Evolutionary conservation across 2,888 invertebrate genomes (phyloP), one percentile per base, ranked within the genome.

Genomic region (Monoplex corrugatus): DNA sequence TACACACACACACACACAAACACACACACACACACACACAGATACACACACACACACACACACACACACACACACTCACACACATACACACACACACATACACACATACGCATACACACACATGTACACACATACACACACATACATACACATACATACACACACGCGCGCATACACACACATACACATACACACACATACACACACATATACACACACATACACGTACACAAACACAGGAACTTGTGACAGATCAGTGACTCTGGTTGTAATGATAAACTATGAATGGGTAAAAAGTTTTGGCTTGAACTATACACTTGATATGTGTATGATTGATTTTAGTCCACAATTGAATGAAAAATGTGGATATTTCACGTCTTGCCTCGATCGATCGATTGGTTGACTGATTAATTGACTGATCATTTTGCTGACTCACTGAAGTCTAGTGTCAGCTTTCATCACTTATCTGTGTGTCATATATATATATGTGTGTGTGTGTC

Each of bases 121-220:
- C 63, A 63, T n/a, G n/a, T n/a, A 63, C 63, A 63, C 63, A 63
- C 63, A 63, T n/a, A 63, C 63, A 63, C 63, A 63, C 63, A 63
- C 63, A 63, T n/a, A 63, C 63, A 63, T n/a, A 63, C 63, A 63
- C 63, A 28, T n/a, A 63, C 63, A 28, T n/a, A 63, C 63, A 63
- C 63, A 28, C 63, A 63, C 63, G n/a, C 63, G n/a, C 23, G n/a
- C 63, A 63, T n/a, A 63, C 63, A 63, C 23, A 19, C 63, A 63
- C 63, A 63, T n/a, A 63, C 63, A 19, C 63, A 28, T n/a, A 6
- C 68, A 0, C 68, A 0, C 68, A n/a, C 10, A n/a, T n/a, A n/a
- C 68, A n/a, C 10, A n/a, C 68, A n/a, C 68, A 28, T n/a, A 28
- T n/a, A 28, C 68, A 68, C 2, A 68, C 68, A 28, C 68, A 68